These are phyloP conservation scores for Montipora capricornis DNA, from an alignment of 64 coral and sea anemone species.

Conservation along the genomic window DNA sequence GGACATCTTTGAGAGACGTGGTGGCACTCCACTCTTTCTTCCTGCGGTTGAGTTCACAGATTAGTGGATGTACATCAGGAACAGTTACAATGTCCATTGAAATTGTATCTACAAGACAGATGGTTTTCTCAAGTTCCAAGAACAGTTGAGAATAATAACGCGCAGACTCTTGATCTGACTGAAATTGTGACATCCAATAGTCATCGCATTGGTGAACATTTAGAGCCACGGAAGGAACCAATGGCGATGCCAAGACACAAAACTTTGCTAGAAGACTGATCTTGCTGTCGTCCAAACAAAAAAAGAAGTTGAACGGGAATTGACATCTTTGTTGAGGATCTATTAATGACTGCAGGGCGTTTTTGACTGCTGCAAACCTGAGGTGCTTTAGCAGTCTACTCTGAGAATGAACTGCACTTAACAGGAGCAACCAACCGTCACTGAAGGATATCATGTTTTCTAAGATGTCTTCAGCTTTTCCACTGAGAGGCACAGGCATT, in stretches of 20 bases:
- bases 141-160: not conserved
- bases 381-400: not conserved
- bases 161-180: not conserved
- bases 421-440: not conserved
- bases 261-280: not conserved
- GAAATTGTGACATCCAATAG: not conserved
- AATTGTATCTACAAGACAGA: too few relatives aligned
- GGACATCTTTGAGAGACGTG: constrained; percentile 5
- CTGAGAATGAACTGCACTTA: not conserved
- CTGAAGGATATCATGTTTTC: not conserved
- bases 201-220: not conserved
- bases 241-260: not conserved
- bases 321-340: not conserved
- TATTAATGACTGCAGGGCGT: not conserved
- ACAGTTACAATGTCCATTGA: not conserved
- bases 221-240: not conserved
- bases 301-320: not conserved
- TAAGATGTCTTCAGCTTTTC: too few relatives aligned
- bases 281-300: not conserved
- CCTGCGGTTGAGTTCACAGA: not conserved
- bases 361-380: not conserved
- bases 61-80: not conserved
- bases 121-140: not conserved
- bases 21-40: not conserved
- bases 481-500: not conserved